phyloP scores from a whole-genome alignment of 2,113 vertebrate species.

The Equus quagga region DNA sequence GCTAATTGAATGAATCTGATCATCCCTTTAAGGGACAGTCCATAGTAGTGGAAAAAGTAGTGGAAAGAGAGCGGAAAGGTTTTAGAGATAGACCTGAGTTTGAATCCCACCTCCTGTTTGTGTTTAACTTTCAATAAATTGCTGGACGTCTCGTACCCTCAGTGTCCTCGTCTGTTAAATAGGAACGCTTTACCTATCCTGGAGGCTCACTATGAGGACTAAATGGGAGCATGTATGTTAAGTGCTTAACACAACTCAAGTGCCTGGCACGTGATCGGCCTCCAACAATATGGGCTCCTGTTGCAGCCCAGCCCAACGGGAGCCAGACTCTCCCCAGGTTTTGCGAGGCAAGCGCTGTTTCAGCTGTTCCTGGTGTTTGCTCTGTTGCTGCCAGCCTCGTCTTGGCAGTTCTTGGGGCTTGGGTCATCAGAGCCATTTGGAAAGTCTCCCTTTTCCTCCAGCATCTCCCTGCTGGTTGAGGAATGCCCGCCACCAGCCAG shows the following conservation, averaged over 20 bases:
- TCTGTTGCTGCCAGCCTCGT: slow-evolving; percentile 42
- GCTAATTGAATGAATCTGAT: background rate
- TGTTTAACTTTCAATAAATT: background rate
- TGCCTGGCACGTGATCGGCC: background rate
- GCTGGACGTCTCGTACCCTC: background rate
- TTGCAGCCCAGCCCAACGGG: accelerated
- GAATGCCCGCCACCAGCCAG: background rate
- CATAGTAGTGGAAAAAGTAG: background rate
- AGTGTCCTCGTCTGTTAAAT: background rate
- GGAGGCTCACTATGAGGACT: too few species aligned
- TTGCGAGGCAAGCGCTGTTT: background rate
- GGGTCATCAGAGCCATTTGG: slow-evolving; percentile 56
- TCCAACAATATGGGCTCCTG: background rate
- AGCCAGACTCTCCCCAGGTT: background rate
- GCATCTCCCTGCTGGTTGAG: slow-evolving; percentile 66
- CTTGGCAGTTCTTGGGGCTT: slow-evolving; percentile 9
- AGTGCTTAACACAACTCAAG: background rate
- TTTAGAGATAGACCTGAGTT: background rate
- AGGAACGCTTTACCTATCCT: background rate
- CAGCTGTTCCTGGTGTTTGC: background rate
- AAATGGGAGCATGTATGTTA: too few species aligned
- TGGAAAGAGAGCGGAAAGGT: background rate
- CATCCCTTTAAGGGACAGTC: background rate
- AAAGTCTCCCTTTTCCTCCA: slow-evolving; percentile 67
- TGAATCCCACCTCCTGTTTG: background rate